Evolutionary conservation across 2,888 invertebrate species (phyloP), one percentile per base, ranked within the genome.

Genomic region (Tetragnatha montana): DNA sequence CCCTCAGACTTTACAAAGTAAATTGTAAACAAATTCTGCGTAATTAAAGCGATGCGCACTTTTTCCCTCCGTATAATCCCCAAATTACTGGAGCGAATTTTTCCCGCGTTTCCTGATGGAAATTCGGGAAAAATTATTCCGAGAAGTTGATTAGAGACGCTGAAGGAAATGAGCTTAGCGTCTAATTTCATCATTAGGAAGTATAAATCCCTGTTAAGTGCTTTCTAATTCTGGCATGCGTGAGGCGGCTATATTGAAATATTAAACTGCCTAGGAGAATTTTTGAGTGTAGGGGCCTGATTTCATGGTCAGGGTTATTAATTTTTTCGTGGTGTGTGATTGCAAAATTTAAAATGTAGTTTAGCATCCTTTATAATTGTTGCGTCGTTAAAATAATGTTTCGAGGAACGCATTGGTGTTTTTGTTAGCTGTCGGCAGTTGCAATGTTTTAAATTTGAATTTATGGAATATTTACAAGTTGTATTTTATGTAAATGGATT

Each of bases 181-280:
- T 68, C 69, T 84, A 84, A 84, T 84, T 84, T 84, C 76, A 76
- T 84, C 84, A 84, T 84, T 84, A 84, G 76, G 76, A 76, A 84
- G 76, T 76, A 69, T 84, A 84, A 84, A 84, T 69, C 76, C 84
- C 22, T 76, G 75, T 76, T 50, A 76, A 84, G 70, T 76, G 75
- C 69, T 49, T 49, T 76, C 50, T 84, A 78, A 84, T 84, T 78
- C 84, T 21, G 0, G 49, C 76, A 49, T 68, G 69, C 68, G 35
- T 69, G 35, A 17, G 12, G 17, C 35, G 69, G n/a, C n/a, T 50
- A 49, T 70, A 81, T 81, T 50, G 75, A 70, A 71, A 73, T 78
- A 81, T 81, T 73, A 81, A 73, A 71, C 50, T 51, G 71, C 81
- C 73, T 50, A 1, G 50, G 50, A 19, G 17, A 21, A 14, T 47